Percentiles rank a stretch among this genome's conserved stretches.
phyloP scores from a whole-genome alignment of 37 sponge, comb jelly and placozoan species.

The Tethya wilhelma region DNA sequence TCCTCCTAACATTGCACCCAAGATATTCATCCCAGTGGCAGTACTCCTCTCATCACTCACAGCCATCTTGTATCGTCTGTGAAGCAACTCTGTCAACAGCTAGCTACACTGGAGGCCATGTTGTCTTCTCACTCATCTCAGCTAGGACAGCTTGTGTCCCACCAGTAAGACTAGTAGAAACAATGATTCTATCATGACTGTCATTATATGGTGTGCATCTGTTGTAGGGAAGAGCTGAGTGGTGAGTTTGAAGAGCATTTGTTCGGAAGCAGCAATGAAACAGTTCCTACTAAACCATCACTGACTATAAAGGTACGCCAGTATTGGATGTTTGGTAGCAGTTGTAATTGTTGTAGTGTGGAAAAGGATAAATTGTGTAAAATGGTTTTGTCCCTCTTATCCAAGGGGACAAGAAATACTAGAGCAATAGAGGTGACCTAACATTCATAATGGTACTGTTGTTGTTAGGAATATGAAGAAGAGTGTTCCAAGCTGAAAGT shows the following conservation, averaged over 20 bases:
- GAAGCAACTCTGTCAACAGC: slow-evolving; percentile 37
- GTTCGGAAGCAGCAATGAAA: slow-evolving; percentile 10
- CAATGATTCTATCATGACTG: background rate
- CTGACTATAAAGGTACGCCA: no score
- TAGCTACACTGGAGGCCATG: slow-evolving; percentile 23
- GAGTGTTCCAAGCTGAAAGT: slow-evolving; percentile 21
- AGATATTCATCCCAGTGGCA: no score
- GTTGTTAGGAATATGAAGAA: slow-evolving; percentile 23
- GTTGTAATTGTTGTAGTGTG: background rate
- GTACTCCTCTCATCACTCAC: no score
- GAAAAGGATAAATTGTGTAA: no score
- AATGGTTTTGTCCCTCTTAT: no score
- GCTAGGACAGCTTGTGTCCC: background rate
- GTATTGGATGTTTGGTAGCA: no score
- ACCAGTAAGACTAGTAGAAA: slow-evolving; percentile 9
- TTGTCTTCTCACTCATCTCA: slow-evolving; percentile 6
- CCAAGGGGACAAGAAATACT: no score
- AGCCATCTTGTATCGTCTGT: slow-evolving; percentile 14
- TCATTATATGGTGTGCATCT: background rate
- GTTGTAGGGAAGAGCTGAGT: slow-evolving; percentile 3
- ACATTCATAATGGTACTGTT: background rate
- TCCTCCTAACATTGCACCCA: no score
- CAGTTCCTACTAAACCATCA: background rate
- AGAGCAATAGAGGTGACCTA: background rate
- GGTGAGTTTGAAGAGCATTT: slow-evolving; percentile 15